Evolutionary conservation across 2,113 vertebrate species (phyloP).

Genomic region (Sturnus vulgaris): DNA sequence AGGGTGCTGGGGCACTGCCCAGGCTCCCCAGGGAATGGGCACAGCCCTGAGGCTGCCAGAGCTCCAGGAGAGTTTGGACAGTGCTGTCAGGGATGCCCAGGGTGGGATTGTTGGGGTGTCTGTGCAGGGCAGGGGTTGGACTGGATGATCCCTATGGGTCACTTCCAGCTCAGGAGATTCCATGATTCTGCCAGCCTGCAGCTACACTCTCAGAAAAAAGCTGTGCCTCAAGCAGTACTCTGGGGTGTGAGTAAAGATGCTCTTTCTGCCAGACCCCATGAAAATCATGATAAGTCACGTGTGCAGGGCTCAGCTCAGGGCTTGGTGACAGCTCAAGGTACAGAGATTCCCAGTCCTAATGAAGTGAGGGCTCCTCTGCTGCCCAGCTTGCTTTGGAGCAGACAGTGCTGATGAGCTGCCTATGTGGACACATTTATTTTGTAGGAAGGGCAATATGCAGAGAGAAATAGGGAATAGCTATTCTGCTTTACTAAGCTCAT

Average conservation of each 20-base stretch:
- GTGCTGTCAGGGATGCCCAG: fast-evolving
- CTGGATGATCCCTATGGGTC: neutral
- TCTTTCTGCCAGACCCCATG: neutral
- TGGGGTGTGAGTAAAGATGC: neutral
- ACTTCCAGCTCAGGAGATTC: neutral
- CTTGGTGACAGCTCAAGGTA: neutral
- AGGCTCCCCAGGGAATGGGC: neutral
- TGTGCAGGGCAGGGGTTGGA: neutral
- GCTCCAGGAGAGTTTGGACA: neutral
- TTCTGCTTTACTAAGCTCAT: neutral
- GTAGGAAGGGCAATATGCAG: neutral
- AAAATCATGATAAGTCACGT: neutral
- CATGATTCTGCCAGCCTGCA: neutral
- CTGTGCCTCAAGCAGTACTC: neutral
- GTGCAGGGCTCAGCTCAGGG: neutral
- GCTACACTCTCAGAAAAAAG: neutral
- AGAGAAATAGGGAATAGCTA: neutral
- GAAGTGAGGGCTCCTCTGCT: neutral
- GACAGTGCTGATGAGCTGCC: neutral
- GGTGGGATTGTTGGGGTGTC: neutral
- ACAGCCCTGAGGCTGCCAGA: neutral
- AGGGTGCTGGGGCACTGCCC: neutral
- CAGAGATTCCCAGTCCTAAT: neutral
- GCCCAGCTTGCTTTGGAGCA: neutral
- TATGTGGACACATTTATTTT: neutral